Evolutionary conservation across 1,140 invertebrate species (phyloP).

Genomic region (Leptinotarsa defecta): DNA sequence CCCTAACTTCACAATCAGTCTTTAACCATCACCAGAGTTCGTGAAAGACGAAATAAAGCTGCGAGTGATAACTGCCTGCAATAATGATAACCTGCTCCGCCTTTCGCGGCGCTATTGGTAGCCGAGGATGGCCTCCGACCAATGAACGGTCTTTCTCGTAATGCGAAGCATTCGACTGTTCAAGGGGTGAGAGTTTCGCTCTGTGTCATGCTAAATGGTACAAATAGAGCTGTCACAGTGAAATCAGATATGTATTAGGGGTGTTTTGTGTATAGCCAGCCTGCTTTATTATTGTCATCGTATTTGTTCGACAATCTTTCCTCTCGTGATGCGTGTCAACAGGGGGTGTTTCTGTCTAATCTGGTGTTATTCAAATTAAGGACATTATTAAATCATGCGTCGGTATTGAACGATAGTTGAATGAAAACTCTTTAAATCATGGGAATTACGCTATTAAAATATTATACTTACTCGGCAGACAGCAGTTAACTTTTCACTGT

Average conservation of each 20-base stretch:
- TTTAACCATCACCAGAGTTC: conserved; percentile 18
- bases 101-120: conserved; percentile 21
- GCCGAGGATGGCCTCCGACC: conserved; percentile 9
- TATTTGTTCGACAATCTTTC: conserved; percentile 19
- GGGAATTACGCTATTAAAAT: not conserved
- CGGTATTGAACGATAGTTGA: conserved; percentile 7
- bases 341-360: conserved; percentile 13
- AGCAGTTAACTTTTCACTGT: too few relatives aligned
- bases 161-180: conserved; percentile 7
- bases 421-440: not conserved
- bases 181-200: conserved; percentile 28
- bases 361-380: conserved; percentile 37
- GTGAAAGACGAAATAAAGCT: conserved; percentile 2
- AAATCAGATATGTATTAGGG: conserved; percentile 32
- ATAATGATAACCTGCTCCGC: conserved; percentile 13
- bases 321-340: conserved; percentile 27
- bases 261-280: conserved; percentile 25
- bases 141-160: conserved; percentile 5
- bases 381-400: conserved; percentile 25
- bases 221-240: conserved; percentile 35
- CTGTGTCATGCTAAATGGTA: conserved; percentile 27
- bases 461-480: not conserved
- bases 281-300: conserved; percentile 25
- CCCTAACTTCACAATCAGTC: conserved; percentile 11
- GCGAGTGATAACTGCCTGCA: conserved; percentile 21